Evolutionary conservation across 2,113 vertebrate species (phyloP).

Genomic region (Hypocryptadius cinnamomeus): DNA sequence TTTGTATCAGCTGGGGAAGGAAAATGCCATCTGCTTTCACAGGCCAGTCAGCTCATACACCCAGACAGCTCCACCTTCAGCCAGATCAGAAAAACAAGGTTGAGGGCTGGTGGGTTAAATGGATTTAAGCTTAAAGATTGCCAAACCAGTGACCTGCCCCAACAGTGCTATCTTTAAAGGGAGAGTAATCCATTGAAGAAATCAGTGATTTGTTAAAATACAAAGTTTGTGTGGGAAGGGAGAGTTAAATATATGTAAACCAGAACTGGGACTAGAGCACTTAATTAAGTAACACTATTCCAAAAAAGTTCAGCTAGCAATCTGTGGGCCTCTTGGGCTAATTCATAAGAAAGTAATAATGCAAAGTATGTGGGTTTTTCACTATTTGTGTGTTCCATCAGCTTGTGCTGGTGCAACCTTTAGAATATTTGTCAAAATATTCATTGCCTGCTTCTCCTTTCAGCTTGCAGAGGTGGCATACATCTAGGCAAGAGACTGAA

Average conservation of each 20-base stretch:
- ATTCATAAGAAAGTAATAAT: background rate
- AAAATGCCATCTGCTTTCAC: background rate
- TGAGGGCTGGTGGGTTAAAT: background rate
- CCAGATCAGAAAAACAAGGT: background rate
- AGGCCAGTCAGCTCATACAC: background rate
- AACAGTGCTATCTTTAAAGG: background rate
- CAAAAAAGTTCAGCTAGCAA: background rate
- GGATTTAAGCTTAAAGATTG: background rate
- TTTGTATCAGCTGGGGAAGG: background rate
- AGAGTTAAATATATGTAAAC: background rate
- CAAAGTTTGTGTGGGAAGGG: background rate
- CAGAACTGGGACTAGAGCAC: background rate
- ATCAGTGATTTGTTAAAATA: background rate
- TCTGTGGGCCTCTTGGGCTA: background rate
- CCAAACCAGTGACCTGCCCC: background rate
- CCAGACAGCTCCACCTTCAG: background rate
- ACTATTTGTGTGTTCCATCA: background rate
- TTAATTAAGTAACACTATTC: background rate
- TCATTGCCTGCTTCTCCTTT: background rate
- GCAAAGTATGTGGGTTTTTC: background rate
- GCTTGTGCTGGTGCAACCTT: background rate
- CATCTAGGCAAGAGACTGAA: background rate
- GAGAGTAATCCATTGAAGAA: background rate
- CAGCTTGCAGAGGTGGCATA: background rate
- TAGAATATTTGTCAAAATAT: background rate